Conservation (phyloP, 2,888 invertebrate genomes). For the Willowsia nigromaculata region DNA sequence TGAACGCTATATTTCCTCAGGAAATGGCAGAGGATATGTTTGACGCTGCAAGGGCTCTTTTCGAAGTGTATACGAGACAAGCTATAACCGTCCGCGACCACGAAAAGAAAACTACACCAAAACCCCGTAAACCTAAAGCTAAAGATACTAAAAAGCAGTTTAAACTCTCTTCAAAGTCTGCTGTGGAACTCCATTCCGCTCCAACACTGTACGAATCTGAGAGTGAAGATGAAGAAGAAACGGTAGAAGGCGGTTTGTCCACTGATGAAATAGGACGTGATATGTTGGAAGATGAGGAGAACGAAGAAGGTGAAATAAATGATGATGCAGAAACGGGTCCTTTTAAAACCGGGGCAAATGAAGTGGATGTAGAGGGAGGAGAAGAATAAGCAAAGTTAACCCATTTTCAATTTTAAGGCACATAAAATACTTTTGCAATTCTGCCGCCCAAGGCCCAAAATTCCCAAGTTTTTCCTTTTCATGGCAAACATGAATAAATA, state of each 20-base stretch:
- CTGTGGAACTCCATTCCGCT: too few relatives aligned
- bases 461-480: not conserved
- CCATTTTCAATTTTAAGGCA: not conserved
- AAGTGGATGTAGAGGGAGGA: not conserved
- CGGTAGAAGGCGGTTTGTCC: too few relatives aligned
- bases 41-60: not conserved
- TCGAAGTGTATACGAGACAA: constrained; percentile 35
- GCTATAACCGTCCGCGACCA: not conserved
- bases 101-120: not conserved
- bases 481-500: not conserved
- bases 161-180: too few relatives aligned
- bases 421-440: not conserved
- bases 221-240: too few relatives aligned
- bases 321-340: not conserved
- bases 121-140: not conserved
- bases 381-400: too few relatives aligned
- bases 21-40: constrained; percentile 28
- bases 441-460: not conserved
- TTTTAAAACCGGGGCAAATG: not conserved
- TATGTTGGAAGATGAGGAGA: not conserved
- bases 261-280: too few relatives aligned
- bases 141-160: not conserved
- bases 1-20: constrained; percentile 20
- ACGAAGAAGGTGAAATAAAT: not conserved
- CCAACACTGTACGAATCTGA: too few relatives aligned